Base-by-base conservation (phyloP, 2,888 invertebrate species). In the Rhyacophila evoluta region DNA sequence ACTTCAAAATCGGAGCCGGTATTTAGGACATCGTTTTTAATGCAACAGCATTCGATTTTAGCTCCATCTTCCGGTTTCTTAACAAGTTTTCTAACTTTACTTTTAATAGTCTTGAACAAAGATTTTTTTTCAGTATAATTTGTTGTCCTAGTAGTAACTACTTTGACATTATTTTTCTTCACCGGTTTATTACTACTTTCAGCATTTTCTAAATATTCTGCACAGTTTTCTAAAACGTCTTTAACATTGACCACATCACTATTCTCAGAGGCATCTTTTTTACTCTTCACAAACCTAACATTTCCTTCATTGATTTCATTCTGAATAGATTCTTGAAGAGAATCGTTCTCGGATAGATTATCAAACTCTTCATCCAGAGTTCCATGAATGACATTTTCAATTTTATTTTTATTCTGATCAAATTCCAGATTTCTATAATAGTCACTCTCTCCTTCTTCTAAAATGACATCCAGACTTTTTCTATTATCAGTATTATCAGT, bases 361-460 rank as follows among this genome's bases (percentile, higher is more conserved):
- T 29, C 55, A 55, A 55, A 55, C 2, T 55, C 55, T 19, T 55
- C 72, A 8, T 67, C 28, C 2, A 72, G 10, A 25, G 8, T 67
- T 29, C 71, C 71, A 36, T 78, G 72, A 11, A 75, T 68, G 11
- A 10, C 10, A n/a, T 38, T 37, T 6, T 78, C 72, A 28, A 37
- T 71, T 2, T 33, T 84, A 5, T 83, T 79, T 77, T 83, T 77
- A 78, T 80, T 33, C 77, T 83, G 78, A 68, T 79, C 68, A 75
- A 83, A 89, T 73, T 89, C 89, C 0, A 90, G 71, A 37, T 88
- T 88, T 80, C 87, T 86, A 82, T 90, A 90, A 76, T 90, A 90
- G 76, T 90, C 90, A 25, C 89, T 89, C 69, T 90, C 90, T 0
- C 88, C 88, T 37, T 90, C 90, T 78, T 90, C 90, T 67, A 89